These are phyloP conservation scores for Hippolais icterina DNA, from an alignment of 2,113 vertebrate species.

Conservation along the genomic window DNA sequence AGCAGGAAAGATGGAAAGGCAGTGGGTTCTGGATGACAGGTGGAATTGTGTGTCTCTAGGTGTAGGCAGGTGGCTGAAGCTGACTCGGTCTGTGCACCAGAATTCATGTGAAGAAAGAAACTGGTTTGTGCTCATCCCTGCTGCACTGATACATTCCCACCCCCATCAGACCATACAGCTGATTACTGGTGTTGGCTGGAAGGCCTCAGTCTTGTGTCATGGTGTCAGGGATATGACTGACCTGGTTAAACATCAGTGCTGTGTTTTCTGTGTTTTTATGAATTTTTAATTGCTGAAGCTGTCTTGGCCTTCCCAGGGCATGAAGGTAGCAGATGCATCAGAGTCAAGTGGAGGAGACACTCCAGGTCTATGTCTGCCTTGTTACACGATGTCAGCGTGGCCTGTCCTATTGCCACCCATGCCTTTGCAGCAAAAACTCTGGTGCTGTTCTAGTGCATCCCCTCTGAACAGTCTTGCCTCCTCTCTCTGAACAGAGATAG, in stretches of 20 bases:
- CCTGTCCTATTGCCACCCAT: neutral
- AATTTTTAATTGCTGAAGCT: conserved; percentile 24
- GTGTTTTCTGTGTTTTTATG: neutral
- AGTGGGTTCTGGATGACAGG: neutral
- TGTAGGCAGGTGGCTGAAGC: neutral
- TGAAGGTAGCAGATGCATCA: conserved; percentile 12
- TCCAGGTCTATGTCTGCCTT: neutral
- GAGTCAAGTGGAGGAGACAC: conserved; percentile 2
- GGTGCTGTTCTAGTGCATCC: neutral
- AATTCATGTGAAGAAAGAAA: neutral
- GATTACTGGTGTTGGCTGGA: neutral
- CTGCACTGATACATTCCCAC: neutral
- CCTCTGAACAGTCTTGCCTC: neutral
- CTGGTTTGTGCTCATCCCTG: neutral
- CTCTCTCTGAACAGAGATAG: conserved; percentile 22
- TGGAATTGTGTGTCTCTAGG: neutral
- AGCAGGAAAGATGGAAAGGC: neutral
- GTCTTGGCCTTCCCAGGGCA: conserved; percentile 25
- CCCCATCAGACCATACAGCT: neutral
- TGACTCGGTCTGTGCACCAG: neutral
- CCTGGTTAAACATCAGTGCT: neutral
- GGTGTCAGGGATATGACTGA: neutral
- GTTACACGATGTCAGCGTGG: conserved; percentile 28
- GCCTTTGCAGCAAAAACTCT: conserved; percentile 21
- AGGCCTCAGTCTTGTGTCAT: neutral